Evolutionary conservation across 2,113 vertebrate species (phyloP).

Genomic region (Mungos mungo): DNA sequence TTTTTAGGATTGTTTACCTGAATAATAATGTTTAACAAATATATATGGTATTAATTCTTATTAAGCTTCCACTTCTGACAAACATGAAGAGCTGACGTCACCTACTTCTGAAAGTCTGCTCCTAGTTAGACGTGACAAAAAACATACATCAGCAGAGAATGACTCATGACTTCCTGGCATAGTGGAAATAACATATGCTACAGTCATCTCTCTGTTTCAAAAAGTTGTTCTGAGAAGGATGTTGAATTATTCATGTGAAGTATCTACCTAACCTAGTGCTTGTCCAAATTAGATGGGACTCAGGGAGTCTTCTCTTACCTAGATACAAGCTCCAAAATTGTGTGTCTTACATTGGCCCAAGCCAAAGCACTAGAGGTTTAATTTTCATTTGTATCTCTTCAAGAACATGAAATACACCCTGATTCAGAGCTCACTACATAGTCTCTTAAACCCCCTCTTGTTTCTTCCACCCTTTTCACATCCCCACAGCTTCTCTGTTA

Average conservation of each 20-base stretch:
- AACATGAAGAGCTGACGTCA: slow-evolving; percentile 38
- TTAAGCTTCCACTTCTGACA: slow-evolving; percentile 16
- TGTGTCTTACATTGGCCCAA: neutral
- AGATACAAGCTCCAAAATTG: neutral
- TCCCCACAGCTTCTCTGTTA: neutral
- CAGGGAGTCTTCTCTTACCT: neutral
- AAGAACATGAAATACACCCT: neutral
- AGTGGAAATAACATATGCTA: neutral
- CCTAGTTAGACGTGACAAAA: slow-evolving; percentile 25
- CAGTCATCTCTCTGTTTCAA: neutral
- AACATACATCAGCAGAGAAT: slow-evolving; percentile 2
- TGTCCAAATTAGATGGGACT: neutral
- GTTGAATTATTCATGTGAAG: neutral
- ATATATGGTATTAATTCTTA: slow-evolving; percentile 9
- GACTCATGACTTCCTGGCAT: neutral
- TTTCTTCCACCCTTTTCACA: neutral
- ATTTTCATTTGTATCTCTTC: neutral
- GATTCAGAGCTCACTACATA: neutral
- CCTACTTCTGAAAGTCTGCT: slow-evolving; percentile 52
- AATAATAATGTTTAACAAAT: slow-evolving; percentile 44
- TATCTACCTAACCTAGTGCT: neutral
- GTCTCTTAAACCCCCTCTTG: neutral
- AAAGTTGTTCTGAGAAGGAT: slow-evolving; percentile 35
- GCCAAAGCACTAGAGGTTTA: neutral
- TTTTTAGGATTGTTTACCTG: slow-evolving; percentile 20